These are phyloP conservation scores for Murina feae DNA, from an alignment of 2,113 vertebrate species.

Conservation along the genomic window DNA sequence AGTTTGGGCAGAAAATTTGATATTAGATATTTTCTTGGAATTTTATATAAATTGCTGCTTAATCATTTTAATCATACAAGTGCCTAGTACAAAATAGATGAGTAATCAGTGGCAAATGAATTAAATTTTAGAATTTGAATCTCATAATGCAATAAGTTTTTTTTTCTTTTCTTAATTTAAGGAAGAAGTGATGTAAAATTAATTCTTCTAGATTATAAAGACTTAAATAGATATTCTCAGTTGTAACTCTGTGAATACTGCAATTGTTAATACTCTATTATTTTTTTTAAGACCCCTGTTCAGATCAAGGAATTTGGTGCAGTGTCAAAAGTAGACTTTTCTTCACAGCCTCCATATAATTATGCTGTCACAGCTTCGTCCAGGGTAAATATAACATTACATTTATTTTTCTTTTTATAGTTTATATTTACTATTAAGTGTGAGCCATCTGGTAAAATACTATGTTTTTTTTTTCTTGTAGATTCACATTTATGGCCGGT, in stretches of 20 bases:
- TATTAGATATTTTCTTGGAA: neutral
- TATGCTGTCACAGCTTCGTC: constrained; percentile 97
- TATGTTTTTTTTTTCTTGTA: constrained; percentile 65
- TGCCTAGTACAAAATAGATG: neutral
- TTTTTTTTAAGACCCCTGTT: constrained; percentile 85
- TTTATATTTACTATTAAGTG: neutral
- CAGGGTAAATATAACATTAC: constrained; percentile 82
- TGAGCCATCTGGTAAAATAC: neutral
- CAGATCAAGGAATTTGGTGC: constrained; percentile 98
- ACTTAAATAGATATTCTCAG: neutral
- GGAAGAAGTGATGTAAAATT: neutral
- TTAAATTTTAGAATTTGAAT: constrained; percentile 35
- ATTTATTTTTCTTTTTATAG: neutral
- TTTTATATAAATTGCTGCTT: neutral
- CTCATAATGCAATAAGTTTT: neutral
- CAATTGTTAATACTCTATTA: neutral
- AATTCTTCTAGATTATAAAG: neutral
- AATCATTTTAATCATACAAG: neutral
- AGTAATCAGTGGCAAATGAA: neutral
- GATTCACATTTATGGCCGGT: constrained; percentile 94
- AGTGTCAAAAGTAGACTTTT: constrained; percentile 91
- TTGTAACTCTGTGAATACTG: constrained; percentile 21
- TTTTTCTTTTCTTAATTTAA: neutral
- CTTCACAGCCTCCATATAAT: constrained; percentile 87
- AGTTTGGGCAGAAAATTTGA: neutral